These are phyloP conservation scores for Hyperoplus lanceolatus DNA, from an alignment of 2,797 vertebrate genomes.

Conservation along the genomic window DNA sequence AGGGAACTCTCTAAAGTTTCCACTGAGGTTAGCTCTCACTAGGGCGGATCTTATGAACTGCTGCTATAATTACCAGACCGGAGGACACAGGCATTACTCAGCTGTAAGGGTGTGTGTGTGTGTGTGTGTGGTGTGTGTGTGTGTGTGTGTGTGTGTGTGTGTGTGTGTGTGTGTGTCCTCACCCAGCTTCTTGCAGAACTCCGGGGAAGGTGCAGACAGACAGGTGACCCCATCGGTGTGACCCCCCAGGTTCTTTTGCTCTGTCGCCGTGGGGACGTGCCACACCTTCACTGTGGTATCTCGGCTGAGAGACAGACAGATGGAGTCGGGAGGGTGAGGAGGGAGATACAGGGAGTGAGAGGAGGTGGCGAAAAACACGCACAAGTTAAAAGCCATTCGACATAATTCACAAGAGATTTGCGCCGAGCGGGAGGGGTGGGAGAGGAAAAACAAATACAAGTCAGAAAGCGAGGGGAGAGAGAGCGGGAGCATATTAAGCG, in stretches of 20 bases:
- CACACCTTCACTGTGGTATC: slow-evolving; percentile 89
- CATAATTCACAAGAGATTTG: slow-evolving; percentile 47
- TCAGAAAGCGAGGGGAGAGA: slow-evolving; percentile 38
- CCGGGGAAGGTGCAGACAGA: slow-evolving; percentile 82
- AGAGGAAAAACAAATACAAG: slow-evolving; percentile 64
- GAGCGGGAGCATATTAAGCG: slow-evolving; percentile 48
- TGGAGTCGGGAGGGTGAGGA: background rate
- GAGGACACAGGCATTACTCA: slow-evolving; percentile 65
- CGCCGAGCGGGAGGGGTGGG: slow-evolving; percentile 5
- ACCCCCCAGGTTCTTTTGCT: slow-evolving; percentile 88
- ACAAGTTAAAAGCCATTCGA: slow-evolving; percentile 55
- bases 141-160: slow-evolving; percentile 5
- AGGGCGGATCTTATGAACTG: slow-evolving; percentile 75
- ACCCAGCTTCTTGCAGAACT: slow-evolving; percentile 86
- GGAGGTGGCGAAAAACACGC: slow-evolving; percentile 32
- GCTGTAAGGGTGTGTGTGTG: background rate
- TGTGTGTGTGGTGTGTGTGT: slow-evolving; percentile 12
- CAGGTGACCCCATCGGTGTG: slow-evolving; percentile 88
- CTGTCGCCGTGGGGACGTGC: slow-evolving; percentile 88
- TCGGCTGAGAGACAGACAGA: slow-evolving; percentile 70
- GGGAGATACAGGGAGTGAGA: slow-evolving; percentile 6
- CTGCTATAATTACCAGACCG: slow-evolving; percentile 77
- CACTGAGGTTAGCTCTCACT: slow-evolving; percentile 67
- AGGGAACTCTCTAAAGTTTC: slow-evolving; percentile 69
- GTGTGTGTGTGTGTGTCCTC: slow-evolving; percentile 50